These are phyloP conservation scores for Puffinus mauretanicus DNA, from an alignment of 2,113 vertebrate genomes.

Conservation along the genomic window DNA sequence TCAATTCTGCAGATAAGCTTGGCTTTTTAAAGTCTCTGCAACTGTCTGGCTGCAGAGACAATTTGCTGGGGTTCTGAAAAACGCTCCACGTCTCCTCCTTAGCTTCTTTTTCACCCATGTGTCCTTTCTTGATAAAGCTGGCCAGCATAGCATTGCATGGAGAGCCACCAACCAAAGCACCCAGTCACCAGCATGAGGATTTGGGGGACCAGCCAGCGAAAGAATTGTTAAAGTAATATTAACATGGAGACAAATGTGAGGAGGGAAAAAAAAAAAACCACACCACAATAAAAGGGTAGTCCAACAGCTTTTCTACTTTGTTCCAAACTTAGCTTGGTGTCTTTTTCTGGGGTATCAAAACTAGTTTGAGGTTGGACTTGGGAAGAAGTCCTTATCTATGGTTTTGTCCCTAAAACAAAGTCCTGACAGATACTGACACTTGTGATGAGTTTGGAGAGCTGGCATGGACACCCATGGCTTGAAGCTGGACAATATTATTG, in stretches of 20 bases:
- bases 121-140: background rate
- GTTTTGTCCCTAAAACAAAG: background rate
- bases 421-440: background rate
- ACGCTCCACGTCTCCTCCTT: background rate
- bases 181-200: background rate
- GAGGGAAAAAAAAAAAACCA: fast-evolving
- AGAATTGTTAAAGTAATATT: background rate
- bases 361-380: background rate
- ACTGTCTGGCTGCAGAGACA: background rate
- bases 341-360: background rate
- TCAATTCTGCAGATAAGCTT: background rate
- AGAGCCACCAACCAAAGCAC: background rate
- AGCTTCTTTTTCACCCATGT: background rate
- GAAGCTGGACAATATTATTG: background rate
- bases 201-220: background rate
- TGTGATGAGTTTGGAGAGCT: background rate
- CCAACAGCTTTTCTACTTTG: background rate
- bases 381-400: background rate
- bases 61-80: background rate
- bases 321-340: background rate
- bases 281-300: background rate
- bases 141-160: background rate
- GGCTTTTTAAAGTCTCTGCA: background rate
- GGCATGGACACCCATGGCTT: background rate
- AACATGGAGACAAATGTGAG: background rate